Evolutionary conservation across 2,797 vertebrate species (phyloP).

Genomic region (Podarcis lilfordi): DNA sequence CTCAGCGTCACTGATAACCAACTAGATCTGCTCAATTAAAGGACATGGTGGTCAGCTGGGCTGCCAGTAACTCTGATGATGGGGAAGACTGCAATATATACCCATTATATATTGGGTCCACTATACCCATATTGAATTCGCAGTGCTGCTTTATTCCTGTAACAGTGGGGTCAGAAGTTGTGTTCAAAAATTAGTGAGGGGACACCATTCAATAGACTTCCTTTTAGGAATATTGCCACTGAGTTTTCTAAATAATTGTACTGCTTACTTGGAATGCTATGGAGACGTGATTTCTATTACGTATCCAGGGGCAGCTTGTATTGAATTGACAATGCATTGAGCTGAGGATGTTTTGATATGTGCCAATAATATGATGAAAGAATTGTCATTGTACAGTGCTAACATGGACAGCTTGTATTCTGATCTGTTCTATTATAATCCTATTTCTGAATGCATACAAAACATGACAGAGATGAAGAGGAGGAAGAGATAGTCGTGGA

Average conservation of each 20-base stretch:
- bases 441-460: conserved; percentile 27
- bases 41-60: background rate
- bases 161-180: background rate
- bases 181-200: background rate
- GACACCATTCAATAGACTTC: background rate
- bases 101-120: background rate
- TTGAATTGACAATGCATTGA: conserved; percentile 9
- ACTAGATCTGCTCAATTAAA: background rate
- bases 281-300: conserved; percentile 9
- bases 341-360: conserved; percentile 41
- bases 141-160: too few species aligned
- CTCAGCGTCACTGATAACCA: background rate
- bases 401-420: background rate
- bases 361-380: conserved; percentile 42
- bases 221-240: background rate
- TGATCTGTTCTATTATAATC: background rate
- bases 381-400: conserved; percentile 42
- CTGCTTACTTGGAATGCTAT: conserved; percentile 40
- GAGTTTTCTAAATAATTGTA: conserved; percentile 36
- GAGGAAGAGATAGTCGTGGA: background rate
- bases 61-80: background rate
- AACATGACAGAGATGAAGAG: conserved; percentile 25
- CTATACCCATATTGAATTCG: background rate
- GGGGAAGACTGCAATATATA: too few species aligned
- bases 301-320: conserved; percentile 43